Evolutionary conservation across 2,888 invertebrate genomes (phyloP).

Genomic region (Drosophila hamatofila): DNA sequence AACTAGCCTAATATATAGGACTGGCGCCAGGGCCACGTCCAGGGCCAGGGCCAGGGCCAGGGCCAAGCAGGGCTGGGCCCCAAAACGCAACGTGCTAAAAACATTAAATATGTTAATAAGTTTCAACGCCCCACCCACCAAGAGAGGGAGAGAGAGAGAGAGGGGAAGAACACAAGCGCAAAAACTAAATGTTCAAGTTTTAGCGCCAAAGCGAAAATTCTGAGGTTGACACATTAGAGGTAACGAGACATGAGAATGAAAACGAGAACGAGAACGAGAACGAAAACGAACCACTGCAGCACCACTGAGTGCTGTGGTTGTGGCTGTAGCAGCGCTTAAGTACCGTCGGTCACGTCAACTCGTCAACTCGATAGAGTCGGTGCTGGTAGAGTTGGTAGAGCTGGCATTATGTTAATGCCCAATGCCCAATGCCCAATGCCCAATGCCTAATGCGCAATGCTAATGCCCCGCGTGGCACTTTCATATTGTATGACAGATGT

Average conservation of each 20-base stretch:
- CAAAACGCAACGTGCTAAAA: constrained; percentile 83
- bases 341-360: constrained; percentile 72
- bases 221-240: constrained; percentile 65
- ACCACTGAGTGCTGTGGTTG: constrained; percentile 30
- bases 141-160: not conserved
- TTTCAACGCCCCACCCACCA: constrained; percentile 74
- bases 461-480: constrained; percentile 12
- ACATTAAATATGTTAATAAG: constrained; percentile 84
- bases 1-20: constrained; percentile 83
- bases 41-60: constrained; percentile 20
- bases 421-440: constrained; percentile 42
- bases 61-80: constrained; percentile 55
- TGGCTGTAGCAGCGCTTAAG: too few relatives aligned
- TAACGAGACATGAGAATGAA: constrained; percentile 7
- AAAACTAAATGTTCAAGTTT: constrained; percentile 74
- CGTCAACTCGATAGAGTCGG: constrained; percentile 17
- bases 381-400: not conserved
- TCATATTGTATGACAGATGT: constrained; percentile 46
- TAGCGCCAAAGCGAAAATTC: constrained; percentile 39
- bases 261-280: constrained; percentile 1
- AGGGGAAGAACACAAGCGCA: constrained; percentile 46
- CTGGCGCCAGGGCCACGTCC: constrained; percentile 63
- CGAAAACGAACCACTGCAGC: constrained; percentile 31
- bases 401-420: constrained; percentile 71
- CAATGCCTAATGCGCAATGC: constrained; percentile 10